Evolutionary conservation across 2,888 invertebrate species (phyloP).

Genomic region (Acleris literana): DNA sequence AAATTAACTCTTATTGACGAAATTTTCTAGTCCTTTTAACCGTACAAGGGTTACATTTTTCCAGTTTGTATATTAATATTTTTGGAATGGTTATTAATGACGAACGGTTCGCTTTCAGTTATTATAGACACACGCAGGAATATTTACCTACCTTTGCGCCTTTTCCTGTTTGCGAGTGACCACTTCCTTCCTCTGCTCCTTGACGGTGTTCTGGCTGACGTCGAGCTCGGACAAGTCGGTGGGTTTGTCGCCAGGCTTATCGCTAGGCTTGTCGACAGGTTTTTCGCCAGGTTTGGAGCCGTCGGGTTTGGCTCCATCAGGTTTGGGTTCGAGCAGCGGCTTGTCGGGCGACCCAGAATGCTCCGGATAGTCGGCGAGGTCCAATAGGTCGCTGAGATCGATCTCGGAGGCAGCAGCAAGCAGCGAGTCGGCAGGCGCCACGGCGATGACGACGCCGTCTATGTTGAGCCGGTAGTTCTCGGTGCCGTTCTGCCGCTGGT

Average conservation of each 20-base stretch:
- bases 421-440: slow-evolving; percentile 85
- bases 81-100: neutral
- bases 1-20: too few relatives aligned
- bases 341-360: slow-evolving; percentile 40
- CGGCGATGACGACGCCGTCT: slow-evolving; percentile 86
- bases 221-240: slow-evolving; percentile 43
- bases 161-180: slow-evolving; percentile 66
- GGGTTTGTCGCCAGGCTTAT: slow-evolving; percentile 41
- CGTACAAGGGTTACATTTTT: too few relatives aligned
- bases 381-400: slow-evolving; percentile 68
- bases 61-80: too few relatives aligned
- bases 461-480: slow-evolving; percentile 89
- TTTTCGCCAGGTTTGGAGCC: slow-evolving; percentile 38
- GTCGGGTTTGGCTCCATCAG: slow-evolving; percentile 28
- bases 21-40: too few relatives aligned
- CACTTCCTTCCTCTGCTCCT: slow-evolving; percentile 65
- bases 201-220: slow-evolving; percentile 54
- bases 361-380: slow-evolving; percentile 56
- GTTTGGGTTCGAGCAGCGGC: slow-evolving; percentile 39
- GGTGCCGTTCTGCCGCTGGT: slow-evolving; percentile 91
- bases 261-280: slow-evolving; percentile 39
- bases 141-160: slow-evolving; percentile 63
- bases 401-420: slow-evolving; percentile 81
- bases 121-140: neutral
- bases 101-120: neutral